Evolutionary conservation across 1,140 invertebrate genomes (phyloP).

Genomic region (Hylyphantes graminicola): DNA sequence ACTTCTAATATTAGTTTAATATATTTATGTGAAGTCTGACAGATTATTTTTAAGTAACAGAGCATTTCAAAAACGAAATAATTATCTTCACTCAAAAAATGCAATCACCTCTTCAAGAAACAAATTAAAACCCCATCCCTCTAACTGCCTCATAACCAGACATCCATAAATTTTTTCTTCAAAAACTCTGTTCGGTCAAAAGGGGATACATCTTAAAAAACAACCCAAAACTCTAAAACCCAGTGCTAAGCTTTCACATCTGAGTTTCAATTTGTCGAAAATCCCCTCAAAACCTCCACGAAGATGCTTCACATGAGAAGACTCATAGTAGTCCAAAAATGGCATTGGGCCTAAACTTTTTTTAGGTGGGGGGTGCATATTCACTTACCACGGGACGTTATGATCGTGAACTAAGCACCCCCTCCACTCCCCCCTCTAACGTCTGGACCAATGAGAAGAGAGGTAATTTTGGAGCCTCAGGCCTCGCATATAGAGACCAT

Average conservation of each 20-base stretch:
- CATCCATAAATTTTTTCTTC: too few relatives aligned
- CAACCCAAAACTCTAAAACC: too few relatives aligned
- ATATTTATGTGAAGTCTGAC: too few relatives aligned
- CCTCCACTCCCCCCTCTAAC: constrained; percentile 6
- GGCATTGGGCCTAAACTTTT: constrained; percentile 34
- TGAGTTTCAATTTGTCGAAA: constrained; percentile 11
- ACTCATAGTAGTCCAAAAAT: constrained; percentile 52
- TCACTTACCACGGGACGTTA: constrained; percentile 37
- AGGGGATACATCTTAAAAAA: too few relatives aligned
- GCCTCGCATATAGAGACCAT: constrained; percentile 54
- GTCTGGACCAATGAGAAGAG: constrained; percentile 33
- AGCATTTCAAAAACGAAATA: too few relatives aligned
- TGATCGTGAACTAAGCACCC: neutral
- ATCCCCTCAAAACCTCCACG: constrained; percentile 26
- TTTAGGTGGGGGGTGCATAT: constrained; percentile 5
- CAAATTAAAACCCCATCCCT: too few relatives aligned
- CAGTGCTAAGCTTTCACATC: too few relatives aligned
- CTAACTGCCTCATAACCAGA: too few relatives aligned
- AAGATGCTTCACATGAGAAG: constrained; percentile 54
- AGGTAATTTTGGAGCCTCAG: constrained; percentile 48
- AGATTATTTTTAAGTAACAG: too few relatives aligned
- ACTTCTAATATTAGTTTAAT: too few relatives aligned
- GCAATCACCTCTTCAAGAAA: too few relatives aligned
- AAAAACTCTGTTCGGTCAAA: neutral
- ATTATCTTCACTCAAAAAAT: too few relatives aligned